These are phyloP conservation scores for Cactoblastis cactorum DNA, from an alignment of 2,888 invertebrate genomes.

Conservation along the genomic window DNA sequence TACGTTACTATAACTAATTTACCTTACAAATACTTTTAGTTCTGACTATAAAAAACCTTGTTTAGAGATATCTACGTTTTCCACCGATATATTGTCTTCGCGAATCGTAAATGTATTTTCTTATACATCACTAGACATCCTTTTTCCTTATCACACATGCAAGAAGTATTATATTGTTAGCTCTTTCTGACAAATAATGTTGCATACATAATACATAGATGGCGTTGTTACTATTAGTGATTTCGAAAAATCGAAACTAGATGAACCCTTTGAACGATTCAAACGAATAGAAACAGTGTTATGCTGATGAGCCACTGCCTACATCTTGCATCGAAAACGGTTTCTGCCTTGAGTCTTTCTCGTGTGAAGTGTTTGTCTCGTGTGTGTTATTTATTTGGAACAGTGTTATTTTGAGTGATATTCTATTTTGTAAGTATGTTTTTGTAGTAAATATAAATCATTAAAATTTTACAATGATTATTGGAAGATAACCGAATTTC, in stretches of 20 bases:
- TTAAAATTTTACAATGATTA: slow-evolving; percentile 13
- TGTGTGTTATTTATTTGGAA: slow-evolving; percentile 61
- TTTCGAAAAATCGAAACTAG: slow-evolving; percentile 57
- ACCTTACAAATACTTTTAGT: neutral
- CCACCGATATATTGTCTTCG: neutral
- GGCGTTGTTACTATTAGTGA: slow-evolving; percentile 37
- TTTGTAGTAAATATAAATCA: slow-evolving; percentile 20
- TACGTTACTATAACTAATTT: too few species aligned
- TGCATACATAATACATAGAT: slow-evolving; percentile 33
- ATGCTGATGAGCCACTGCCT: slow-evolving; percentile 41
- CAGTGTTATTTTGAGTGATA: slow-evolving; percentile 60
- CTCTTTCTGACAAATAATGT: slow-evolving; percentile 18
- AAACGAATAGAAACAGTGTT: slow-evolving; percentile 25
- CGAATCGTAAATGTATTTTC: neutral
- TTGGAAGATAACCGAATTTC: slow-evolving; percentile 23
- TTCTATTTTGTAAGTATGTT: slow-evolving; percentile 66
- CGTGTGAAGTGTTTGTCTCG: slow-evolving; percentile 66
- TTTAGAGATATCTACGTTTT: neutral
- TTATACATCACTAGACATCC: slow-evolving; percentile 5
- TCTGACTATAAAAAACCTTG: neutral
- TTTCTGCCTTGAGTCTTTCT: slow-evolving; percentile 73
- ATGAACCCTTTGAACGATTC: slow-evolving; percentile 18
- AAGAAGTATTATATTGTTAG: neutral
- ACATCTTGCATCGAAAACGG: slow-evolving; percentile 57
- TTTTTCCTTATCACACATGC: neutral